Evolutionary conservation across 2,888 invertebrate genomes (phyloP), one percentile per base, ranked within the genome.

Genomic region (Apoda limacodes): DNA sequence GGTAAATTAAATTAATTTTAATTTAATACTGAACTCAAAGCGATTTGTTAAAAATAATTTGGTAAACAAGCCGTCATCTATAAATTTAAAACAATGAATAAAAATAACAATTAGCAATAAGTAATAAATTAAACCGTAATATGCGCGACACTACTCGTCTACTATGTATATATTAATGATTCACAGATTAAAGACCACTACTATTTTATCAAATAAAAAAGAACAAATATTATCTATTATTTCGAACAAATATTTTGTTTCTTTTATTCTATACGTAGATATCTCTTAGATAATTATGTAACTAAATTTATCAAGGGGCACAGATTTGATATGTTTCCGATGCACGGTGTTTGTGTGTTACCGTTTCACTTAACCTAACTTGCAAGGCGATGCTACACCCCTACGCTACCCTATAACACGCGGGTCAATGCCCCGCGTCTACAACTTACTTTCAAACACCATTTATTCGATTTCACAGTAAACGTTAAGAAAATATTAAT

Each of bases 301-400:
- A 70, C 66, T 78, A 76, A 68, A 65, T 71, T 78, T 78, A 85
- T 84, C 85, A 85, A 85, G 87, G 87, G 88, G 88, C 87, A 87
- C 87, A 86, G 85, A 85, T 84, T 85, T 88, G 88, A 88, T 88
- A 88, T 88, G 88, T 88, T 87, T 87, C 74, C 85, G 86, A 86
- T 84, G 84, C 61, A 83, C 85, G 85, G 85, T 82, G 84, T 85
- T 86, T 85, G 84, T 83, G 82, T 82, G 69, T 63, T 80, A 78
- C 78, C 80, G 78, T 62, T 71, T 76, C 65, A 69, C 78, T 80
- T 78, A 78, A 70, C 63, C 80, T 80, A 80, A 70, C 63, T 76
- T 72, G 72, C 75, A 76, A 75, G 78, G 78, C 76, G 76, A 63
- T 55, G 63, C 72, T 75, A 72, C 70, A 68, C 71, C 74, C 68